Evolutionary conservation across 1,140 invertebrate genomes (phyloP), one percentile per base, ranked within the genome.

Genomic region (Pseudomyrmex flavicornis): DNA sequence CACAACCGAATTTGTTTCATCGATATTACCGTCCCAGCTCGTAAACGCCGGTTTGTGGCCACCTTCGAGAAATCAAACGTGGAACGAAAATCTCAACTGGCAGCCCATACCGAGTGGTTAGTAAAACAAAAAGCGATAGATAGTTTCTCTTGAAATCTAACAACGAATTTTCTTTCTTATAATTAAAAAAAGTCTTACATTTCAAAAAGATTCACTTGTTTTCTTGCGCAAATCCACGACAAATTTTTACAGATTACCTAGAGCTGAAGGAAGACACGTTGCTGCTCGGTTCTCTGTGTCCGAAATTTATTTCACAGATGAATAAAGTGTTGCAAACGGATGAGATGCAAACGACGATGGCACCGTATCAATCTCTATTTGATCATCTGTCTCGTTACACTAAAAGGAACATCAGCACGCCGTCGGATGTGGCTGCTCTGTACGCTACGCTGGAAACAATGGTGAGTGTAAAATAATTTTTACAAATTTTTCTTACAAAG

Each of bases 1-100:
- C 22, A 96, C 95, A 61, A 96, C 96, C 0, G 95, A 95, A 80
- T 94, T 94, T 15, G 93, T 95, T 35, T 86, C 96, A 50, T 96
- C 96, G 35, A 92, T 96, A 75, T 95, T 96, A 84, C 92, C 92
- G 1, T 84, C 92, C 1, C 89, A 92, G 74, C 83, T 94, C 8
- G 93, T 94, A 13, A 87, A 94, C 1, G 90, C 92, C 0, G 86
- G 90, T 10, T 70, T 94, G 2, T 95, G 90, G 88, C 93, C 93
- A 4, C 94, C 94, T 9, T 12, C 22, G 7, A 10, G 15, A n/a
- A 20, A 7, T 5, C 91, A 93, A 86, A 87, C 46, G 35, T 94
- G 93, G 93, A 83, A 89, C 56, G 9, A 70, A 1, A 12, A 85
- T 9, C 20, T 94, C 0, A 79, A 90, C 12, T 94, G 94, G 94